phyloP scores from a whole-genome alignment of 2,888 invertebrate genomes.

The Rhingia campestris region DNA sequence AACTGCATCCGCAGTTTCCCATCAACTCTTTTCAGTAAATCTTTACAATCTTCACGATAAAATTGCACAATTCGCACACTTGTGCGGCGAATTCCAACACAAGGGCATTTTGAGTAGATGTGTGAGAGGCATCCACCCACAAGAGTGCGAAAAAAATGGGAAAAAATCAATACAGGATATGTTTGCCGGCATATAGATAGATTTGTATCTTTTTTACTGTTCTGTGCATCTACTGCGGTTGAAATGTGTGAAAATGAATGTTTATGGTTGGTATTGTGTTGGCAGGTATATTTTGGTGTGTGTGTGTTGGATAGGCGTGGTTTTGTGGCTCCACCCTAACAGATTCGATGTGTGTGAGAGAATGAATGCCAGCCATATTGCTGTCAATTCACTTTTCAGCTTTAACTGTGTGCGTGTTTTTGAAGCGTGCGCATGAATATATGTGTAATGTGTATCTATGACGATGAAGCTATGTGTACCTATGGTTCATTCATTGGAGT shows the following conservation, averaged over 20 bases:
- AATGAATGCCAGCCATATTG: slow-evolving; percentile 65
- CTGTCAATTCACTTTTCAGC: slow-evolving; percentile 47
- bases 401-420: background rate
- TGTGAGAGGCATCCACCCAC: slow-evolving; percentile 57
- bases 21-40: slow-evolving; percentile 73
- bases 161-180: slow-evolving; percentile 56
- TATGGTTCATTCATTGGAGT: slow-evolving; percentile 24
- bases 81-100: slow-evolving; percentile 17
- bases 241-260: slow-evolving; percentile 23
- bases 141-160: slow-evolving; percentile 18
- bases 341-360: slow-evolving; percentile 7
- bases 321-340: slow-evolving; percentile 48
- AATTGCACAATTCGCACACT: slow-evolving; percentile 69
- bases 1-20: slow-evolving; percentile 74
- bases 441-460: slow-evolving; percentile 7
- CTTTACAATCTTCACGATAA: slow-evolving; percentile 71
- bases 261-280: slow-evolving; percentile 3
- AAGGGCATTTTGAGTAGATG: slow-evolving; percentile 1
- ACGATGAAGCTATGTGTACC: background rate
- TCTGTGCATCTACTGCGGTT: background rate
- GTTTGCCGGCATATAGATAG: slow-evolving; percentile 45
- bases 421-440: background rate
- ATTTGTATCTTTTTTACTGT: slow-evolving; percentile 54
- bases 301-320: slow-evolving; percentile 38
- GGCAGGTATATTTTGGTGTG: slow-evolving; percentile 15